Evolutionary conservation across 2,888 invertebrate genomes (phyloP).

Genomic region (Eupelmus urozonus): DNA sequence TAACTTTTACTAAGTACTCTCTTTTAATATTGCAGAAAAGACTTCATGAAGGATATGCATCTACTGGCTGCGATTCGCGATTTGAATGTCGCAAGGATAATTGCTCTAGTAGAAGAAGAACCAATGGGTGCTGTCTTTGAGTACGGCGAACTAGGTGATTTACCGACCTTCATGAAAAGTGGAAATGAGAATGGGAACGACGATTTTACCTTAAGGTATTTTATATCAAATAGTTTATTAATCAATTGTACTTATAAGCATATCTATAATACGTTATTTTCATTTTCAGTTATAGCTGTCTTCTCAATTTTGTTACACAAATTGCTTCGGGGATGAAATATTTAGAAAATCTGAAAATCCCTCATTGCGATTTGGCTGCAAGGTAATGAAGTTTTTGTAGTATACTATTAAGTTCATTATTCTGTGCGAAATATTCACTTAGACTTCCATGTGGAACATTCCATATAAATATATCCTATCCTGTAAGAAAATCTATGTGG

Average conservation of each 20-base stretch:
- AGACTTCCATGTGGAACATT: too few relatives aligned
- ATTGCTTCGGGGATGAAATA: constrained; percentile 96
- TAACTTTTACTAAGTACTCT: too few relatives aligned
- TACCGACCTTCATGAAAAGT: constrained; percentile 83
- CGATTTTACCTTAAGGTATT: constrained; percentile 67
- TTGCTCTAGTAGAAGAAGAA: constrained; percentile 88
- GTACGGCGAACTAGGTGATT: constrained; percentile 91
- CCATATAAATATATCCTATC: too few relatives aligned
- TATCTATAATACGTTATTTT: too few relatives aligned
- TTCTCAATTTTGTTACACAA: constrained; percentile 92
- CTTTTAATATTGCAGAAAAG: constrained; percentile 81
- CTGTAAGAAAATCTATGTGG: too few relatives aligned
- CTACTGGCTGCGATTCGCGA: constrained; percentile 91
- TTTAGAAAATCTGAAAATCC: constrained; percentile 92
- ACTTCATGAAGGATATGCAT: constrained; percentile 92
- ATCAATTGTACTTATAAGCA: not conserved
- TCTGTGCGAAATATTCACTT: too few relatives aligned
- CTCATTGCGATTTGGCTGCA: constrained; percentile 93
- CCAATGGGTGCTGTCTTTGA: constrained; percentile 94
- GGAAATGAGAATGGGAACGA: constrained; percentile 67
- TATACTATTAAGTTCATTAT: too few relatives aligned
- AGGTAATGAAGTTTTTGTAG: constrained; percentile 79
- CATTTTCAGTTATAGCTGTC: constrained; percentile 85
- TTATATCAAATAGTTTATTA: not conserved
- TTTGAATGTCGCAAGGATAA: constrained; percentile 89